Evolutionary conservation across 2,113 vertebrate species (phyloP), one percentile per base, ranked within the genome.

Genomic region (Montifringilla adamsi): DNA sequence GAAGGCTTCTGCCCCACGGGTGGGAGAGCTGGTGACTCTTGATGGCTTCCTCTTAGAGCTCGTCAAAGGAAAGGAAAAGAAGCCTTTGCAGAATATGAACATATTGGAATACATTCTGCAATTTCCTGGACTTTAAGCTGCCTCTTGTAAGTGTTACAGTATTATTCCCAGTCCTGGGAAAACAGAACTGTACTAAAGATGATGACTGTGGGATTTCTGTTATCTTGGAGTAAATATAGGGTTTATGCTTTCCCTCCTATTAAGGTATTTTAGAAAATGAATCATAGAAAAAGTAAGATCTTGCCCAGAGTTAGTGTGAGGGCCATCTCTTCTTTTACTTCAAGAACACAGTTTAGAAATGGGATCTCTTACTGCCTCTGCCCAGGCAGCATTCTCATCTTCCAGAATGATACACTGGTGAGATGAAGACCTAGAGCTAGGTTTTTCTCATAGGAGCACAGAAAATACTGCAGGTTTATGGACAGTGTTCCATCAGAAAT

Each of bases 221-320:
- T 81, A 68, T 17, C 41, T 90, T 46, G 62, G 39, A 78, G 77
- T 9, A 94, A 92, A 46, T 53, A 20, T 0, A 0, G 2, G 1
- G 33, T 87, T 67, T 53, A 66, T 47, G 41, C 23, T 72, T 85
- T 85, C 67, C 16, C 6, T 87, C 66, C 46, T 66, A 22, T 22
- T 91, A 60, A 59, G 31, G 35, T 52, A 72, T 75, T 95, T 88
- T 17, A 89, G 39, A 84, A 91, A 78, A 78, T 16, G 24, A 89
- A 94, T 84, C 33, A 75, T 27, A 67, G 28, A 41, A 85, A 91
- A 84, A 75, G 35, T 20, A 89, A 73, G 28, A 73, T 52, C 50
- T 84, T 85, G 37, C 46, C 76, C 46, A 46, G 35, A 74, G 35
- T 49, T 64, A 59, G 44, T 53, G 58, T 60, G 74, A 90, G 47